These are phyloP conservation scores for Apodemia mormo DNA, from an alignment of 2,888 invertebrate genomes.

Conservation along the genomic window DNA sequence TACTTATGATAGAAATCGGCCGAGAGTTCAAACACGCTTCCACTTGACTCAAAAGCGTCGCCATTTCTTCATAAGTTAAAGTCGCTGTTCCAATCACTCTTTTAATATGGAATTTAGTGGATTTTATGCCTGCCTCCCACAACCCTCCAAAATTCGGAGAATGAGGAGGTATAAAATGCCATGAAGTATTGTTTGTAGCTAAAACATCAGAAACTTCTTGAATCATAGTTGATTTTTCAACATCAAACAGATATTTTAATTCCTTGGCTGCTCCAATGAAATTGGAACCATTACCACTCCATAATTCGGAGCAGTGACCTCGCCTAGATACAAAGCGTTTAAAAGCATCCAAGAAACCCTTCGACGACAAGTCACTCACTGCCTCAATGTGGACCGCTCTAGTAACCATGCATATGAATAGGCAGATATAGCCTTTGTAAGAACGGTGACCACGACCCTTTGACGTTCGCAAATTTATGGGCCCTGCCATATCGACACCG, in stretches of 20 bases:
- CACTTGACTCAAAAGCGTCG: background rate
- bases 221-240: background rate
- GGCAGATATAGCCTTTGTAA: background rate
- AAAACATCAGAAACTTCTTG: background rate
- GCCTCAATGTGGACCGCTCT: background rate
- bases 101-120: background rate
- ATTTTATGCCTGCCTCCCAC: background rate
- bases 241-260: background rate
- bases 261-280: background rate
- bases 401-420: background rate
- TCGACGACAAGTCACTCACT: background rate
- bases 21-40: conserved; percentile 4
- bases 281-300: background rate
- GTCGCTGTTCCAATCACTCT: background rate
- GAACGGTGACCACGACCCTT: conserved; percentile 1
- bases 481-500: background rate
- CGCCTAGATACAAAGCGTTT: background rate
- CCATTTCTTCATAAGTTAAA: background rate
- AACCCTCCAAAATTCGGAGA: background rate
- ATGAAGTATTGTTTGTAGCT: background rate
- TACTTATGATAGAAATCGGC: background rate
- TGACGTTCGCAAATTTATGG: background rate
- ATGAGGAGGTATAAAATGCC: conserved; percentile 3
- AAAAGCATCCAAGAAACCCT: background rate
- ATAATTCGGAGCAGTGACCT: background rate